Base-by-base conservation (phyloP, 2,113 vertebrate species). In the Melanerpes aurifrons region DNA sequence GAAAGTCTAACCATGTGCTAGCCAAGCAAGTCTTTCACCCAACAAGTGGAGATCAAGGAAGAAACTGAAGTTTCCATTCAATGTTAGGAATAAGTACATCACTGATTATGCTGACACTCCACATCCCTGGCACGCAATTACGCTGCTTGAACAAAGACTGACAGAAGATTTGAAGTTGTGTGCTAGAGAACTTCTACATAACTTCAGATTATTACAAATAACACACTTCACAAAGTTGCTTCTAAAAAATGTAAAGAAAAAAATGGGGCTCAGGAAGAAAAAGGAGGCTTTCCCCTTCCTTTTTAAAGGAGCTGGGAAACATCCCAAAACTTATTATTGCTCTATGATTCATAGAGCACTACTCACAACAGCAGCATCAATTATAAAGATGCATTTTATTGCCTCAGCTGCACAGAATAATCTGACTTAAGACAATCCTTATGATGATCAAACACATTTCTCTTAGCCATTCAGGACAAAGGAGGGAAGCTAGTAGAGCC, bases 241-340 rank as follows among this genome's bases (percentile, higher is more conserved):
- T 53, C 12, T 22, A 5, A 35, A 37, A 64, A 64, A 28, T 20
- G 13, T 22, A 67, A 63, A 63, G 20, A 17, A 12, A 78, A 58
- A 63, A 37, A 37, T 35, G 7, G n/a, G 35, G 86, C 19, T 18
- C 72, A 29, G 22, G 16, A 83, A 57, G 9, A 75, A 82, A 88
- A 74, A 6, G 0, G 0, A 64, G 13, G 3, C 26, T 2, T 29
- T 25, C 5, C 21, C 20, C 24, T 16, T 35, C 28, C 3, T 43
- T 63, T 73, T 45, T 7, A 47, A 80, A 78, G 40, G 58, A 84
- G 32, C 8, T 68, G 63, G 15, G 67, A 76, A 76, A 54, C 15
- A 8, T 31, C 22, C 31, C 64, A 61, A 29, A 68, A n/a, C 8
- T 12, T 77, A 15, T 77, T 88, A 68, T 10, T 87, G 45, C 12